phyloP scores from a whole-genome alignment of 2,113 vertebrate genomes.

The Amphiprion percula region DNA sequence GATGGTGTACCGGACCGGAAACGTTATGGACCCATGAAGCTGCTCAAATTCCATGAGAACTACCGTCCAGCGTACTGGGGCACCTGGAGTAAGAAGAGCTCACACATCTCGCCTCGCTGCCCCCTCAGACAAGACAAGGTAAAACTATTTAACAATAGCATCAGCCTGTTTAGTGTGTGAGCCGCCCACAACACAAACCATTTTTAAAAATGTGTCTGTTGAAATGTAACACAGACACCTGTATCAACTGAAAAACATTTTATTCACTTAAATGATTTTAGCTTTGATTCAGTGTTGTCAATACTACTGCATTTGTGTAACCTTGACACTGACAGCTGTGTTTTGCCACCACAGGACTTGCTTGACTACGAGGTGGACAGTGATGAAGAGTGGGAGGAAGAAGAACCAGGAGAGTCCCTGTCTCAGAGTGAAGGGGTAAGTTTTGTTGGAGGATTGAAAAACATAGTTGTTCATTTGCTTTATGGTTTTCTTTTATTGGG shows the following conservation, averaged over 20 bases:
- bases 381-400: conserved; percentile 99
- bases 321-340: neutral
- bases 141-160: neutral
- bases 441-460: neutral
- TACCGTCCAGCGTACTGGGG: conserved; percentile 98
- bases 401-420: conserved; percentile 96
- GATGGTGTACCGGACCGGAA: conserved; percentile 84
- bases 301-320: neutral
- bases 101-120: conserved; percentile 85
- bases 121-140: conserved; percentile 92
- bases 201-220: neutral
- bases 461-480: too few relatives aligned
- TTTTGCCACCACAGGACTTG: conserved; percentile 80
- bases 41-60: conserved; percentile 94
- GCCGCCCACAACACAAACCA: too few relatives aligned
- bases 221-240: too few relatives aligned
- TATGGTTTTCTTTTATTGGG: neutral
- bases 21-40: conserved; percentile 92
- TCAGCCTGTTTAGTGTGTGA: rapidly evolving
- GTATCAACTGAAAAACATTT: neutral
- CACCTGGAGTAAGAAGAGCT: conserved; percentile 92
- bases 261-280: neutral
- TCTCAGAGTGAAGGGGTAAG: conserved; percentile 97
- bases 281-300: neutral
- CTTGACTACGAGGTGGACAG: conserved; percentile 98